Percentiles rank a stretch among this genome's conserved stretches.
phyloP scores from a whole-genome alignment of 2,113 vertebrate genomes.

The Crotalus horridus region DNA sequence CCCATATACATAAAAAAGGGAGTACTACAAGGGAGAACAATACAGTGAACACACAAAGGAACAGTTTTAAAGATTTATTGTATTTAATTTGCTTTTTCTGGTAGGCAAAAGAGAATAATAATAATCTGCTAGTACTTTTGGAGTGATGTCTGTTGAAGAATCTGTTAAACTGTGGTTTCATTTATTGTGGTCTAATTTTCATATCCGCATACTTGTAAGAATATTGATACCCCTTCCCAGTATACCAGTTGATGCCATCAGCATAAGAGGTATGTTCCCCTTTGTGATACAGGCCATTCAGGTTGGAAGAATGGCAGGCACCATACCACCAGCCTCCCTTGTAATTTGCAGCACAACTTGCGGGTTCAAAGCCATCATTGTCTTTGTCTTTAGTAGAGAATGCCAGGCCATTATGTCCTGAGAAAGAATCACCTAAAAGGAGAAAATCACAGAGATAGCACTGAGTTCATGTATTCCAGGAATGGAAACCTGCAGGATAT shows the following conservation, averaged over 20 bases:
- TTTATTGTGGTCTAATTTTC: constrained; percentile 34
- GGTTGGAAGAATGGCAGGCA: constrained; percentile 76
- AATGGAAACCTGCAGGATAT: no score
- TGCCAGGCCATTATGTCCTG: constrained; percentile 60
- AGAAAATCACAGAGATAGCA: neutral
- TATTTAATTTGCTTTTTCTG: neutral
- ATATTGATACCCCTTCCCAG: constrained; percentile 28
- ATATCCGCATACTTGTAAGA: constrained; percentile 39
- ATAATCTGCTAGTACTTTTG: neutral
- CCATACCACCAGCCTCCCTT: constrained; percentile 77
- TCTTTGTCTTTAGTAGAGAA: constrained; percentile 74
- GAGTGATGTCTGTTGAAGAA: neutral
- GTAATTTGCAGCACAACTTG: constrained; percentile 72
- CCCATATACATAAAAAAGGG: neutral
- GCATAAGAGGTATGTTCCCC: constrained; percentile 21
- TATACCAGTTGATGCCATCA: constrained; percentile 31
- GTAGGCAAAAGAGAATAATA: neutral
- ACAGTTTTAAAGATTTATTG: neutral
- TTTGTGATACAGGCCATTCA: constrained; percentile 71
- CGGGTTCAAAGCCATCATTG: constrained; percentile 50
- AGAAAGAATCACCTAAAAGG: constrained; percentile 72
- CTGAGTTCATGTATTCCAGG: neutral
- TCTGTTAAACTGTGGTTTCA: neutral
- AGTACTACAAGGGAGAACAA: neutral
- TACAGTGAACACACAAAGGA: neutral